Evolutionary conservation across 1,140 invertebrate species (phyloP), one percentile per base, ranked within the genome.

Genomic region (Atopsyche davidsoni): DNA sequence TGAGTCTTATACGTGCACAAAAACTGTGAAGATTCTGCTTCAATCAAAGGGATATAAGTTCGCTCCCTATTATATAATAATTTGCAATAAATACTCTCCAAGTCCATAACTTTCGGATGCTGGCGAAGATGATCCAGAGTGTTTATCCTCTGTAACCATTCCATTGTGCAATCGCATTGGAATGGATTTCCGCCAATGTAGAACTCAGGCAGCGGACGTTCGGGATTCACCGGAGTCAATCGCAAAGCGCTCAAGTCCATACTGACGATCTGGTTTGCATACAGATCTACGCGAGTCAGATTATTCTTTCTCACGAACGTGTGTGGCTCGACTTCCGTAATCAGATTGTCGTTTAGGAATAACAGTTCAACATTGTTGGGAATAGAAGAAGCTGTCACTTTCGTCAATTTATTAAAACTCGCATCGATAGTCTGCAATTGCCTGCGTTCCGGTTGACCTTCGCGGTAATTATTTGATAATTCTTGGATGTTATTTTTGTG

Each of bases 1-100:
- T 94, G 92, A 6, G 87, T 87, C 68, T 91, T 87, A 70, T 96
- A 95, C 36, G 83, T 82, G 75, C 92, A 96, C 38, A 95, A 76
- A 70, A 95, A 95, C 68, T 94, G 89, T 45, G 87, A 89, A 1
- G 87, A 78, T 64, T 87, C 82, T 4, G 89, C 85, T 59, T 92
- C 85, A 3, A 92, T 78, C 19, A 94, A 68, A 4, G 90, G 87
- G 39, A 92, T 79, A 65, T 85, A 89, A 51, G 83, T 83, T 32
- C 80, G 79, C 60, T 88, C 86, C 41, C 90, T 75, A 60, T 83
- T 87, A 70, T 94, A 90, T 10, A 92, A 72, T 61, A 96, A 76
- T 61, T 90, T 88, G 69, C 92, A 95, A 64, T 88, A 91, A 53
- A 96, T 88, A 46, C 85, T 87, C 59, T 92, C 88, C 52, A 95